Evolutionary conservation across 2,113 vertebrate species (phyloP), one percentile per base, ranked within the genome.

Genomic region (Piaya cayana): DNA sequence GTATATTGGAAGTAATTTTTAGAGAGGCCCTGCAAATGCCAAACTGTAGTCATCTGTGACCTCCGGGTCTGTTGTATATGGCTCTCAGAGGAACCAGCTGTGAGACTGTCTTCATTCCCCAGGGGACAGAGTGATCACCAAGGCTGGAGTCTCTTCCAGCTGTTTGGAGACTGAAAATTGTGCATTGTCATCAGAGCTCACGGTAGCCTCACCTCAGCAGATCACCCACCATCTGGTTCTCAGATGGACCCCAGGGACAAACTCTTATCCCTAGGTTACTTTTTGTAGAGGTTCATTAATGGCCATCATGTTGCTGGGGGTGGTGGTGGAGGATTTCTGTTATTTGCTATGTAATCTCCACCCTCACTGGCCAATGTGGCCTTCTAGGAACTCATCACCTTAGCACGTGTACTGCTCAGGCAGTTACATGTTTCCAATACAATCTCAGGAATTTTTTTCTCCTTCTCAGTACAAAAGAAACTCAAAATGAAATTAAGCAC

Each of bases 41-140:
- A 47, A 68, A 27, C 21, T 25, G 15, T 52, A 63, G 25, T 32
- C 21, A 53, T 16, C 25, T 30, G n/a, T 59, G 30, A 15, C 29
- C 58, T 1, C 0, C 58, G 27, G 25, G 8, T 71, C 21, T 2
- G 4, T 64, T 19, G 30, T 36, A 42, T 0, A 0, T 0, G 4
- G 22, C 11, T 53, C 26, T 69, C 22, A 64, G 53, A 82, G 36
- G 10, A 18, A 7, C 32, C 3, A 3, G 36, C 27, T 32, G 11
- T 47, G n/a, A 53, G 30, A 47, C 30, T 59, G 5, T 52, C 25
- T 4, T 68, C 22, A 10, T 74, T 74, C 8, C 26, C 8, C 34
- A 30, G 26, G 21, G 29, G 43, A 36, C 14, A 0, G 3, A 55
- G 30, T 1, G 2, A 37, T 49, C 23, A 30, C 11, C 2, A 3